Conservation (phyloP, 2,113 vertebrate species). For the Prinia subflava region DNA sequence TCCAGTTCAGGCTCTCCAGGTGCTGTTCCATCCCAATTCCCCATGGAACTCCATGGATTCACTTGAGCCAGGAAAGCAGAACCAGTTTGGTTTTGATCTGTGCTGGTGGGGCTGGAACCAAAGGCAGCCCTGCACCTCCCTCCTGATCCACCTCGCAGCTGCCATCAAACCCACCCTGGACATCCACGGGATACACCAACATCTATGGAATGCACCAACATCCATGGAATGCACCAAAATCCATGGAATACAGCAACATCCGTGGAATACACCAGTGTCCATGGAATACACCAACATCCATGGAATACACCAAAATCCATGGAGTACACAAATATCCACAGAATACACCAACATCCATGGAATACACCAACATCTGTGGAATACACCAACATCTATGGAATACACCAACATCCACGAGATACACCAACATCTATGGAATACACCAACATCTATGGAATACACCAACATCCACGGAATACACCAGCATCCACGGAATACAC, state of each 20-base stretch:
- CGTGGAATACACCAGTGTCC: too few species aligned
- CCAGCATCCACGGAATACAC: background rate
- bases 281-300: too few species aligned
- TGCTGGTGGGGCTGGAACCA: rapidly evolving
- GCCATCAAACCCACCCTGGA: background rate
- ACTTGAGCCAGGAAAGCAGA: background rate
- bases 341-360: too few species aligned
- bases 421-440: rapidly evolving
- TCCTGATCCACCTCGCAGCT: background rate
- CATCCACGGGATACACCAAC: background rate
- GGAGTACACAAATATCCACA: too few species aligned
- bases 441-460: rapidly evolving
- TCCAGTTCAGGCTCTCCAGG: background rate
- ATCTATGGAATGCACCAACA: too few species aligned
- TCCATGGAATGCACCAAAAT: too few species aligned
- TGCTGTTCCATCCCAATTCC: background rate
- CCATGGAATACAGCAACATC: too few species aligned
- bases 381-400: background rate
- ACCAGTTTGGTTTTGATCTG: rapidly evolving
- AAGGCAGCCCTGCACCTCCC: background rate
- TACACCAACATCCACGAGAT: background rate
- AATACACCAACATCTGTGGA: too few species aligned
- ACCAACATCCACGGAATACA: rapidly evolving
- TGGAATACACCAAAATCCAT: too few species aligned
- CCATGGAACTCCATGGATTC: background rate